Evolutionary conservation across 2,888 invertebrate genomes (phyloP).

Genomic region (Agapostemon virescens): DNA sequence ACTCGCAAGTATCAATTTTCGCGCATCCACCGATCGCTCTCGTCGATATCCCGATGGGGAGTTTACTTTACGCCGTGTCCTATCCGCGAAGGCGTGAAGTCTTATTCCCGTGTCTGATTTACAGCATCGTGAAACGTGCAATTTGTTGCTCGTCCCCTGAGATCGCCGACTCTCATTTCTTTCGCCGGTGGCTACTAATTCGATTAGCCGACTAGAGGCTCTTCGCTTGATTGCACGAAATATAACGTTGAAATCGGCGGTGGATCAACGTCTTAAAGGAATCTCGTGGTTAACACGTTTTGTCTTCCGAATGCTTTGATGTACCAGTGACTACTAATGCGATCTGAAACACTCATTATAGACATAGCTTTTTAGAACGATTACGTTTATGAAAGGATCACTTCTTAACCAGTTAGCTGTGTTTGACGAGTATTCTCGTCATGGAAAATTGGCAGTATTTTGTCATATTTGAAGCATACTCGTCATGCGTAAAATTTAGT

Average conservation of each 20-base stretch:
- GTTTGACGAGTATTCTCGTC: too few species aligned
- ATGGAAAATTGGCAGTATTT: too few species aligned
- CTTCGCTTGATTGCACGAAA: neutral
- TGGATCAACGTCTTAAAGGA: neutral
- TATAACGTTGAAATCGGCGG: neutral
- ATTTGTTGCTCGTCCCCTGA: constrained; percentile 20
- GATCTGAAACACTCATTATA: too few species aligned
- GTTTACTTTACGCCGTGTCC: constrained; percentile 37
- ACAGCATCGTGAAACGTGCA: constrained; percentile 30
- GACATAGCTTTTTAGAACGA: too few species aligned
- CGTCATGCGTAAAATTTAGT: too few species aligned
- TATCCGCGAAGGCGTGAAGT: constrained; percentile 40
- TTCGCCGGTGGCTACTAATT: constrained; percentile 11
- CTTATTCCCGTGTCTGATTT: constrained; percentile 41
- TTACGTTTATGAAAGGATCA: too few species aligned
- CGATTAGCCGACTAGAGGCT: constrained; percentile 10
- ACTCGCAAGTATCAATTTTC: constrained; percentile 59
- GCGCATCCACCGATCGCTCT: constrained; percentile 42
- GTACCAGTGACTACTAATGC: neutral
- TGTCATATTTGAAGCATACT: too few species aligned
- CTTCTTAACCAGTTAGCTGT: too few species aligned
- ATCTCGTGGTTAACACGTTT: neutral
- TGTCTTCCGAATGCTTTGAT: neutral
- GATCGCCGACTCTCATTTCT: neutral
- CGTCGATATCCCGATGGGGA: constrained; percentile 24